phyloP scores from a whole-genome alignment of 2,888 invertebrate genomes.

The Ceraclea dissimilis region DNA sequence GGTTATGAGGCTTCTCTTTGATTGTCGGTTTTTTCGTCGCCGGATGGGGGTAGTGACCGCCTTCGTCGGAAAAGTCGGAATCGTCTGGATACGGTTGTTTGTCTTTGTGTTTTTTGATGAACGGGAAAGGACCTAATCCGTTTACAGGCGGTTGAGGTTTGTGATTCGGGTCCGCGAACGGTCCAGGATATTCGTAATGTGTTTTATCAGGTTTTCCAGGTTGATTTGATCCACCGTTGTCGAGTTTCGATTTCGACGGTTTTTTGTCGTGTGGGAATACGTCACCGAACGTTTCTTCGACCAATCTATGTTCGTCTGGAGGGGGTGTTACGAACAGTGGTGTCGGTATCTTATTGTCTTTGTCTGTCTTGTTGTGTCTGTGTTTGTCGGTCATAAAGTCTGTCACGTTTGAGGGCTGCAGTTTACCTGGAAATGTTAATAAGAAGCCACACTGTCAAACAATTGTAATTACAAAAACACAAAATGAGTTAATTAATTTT shows the following conservation, averaged over 20 bases:
- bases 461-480: too few relatives aligned
- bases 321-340: conserved; percentile 24
- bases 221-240: conserved; percentile 5
- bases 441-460: neutral
- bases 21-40: conserved; percentile 16
- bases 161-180: conserved; percentile 25
- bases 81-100: conserved; percentile 20
- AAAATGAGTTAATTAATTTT: too few relatives aligned
- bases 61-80: conserved; percentile 5
- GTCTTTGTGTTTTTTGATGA: conserved; percentile 25
- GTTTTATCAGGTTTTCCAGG: conserved; percentile 19
- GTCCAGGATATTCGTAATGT: conserved; percentile 25
- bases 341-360: conserved; percentile 18
- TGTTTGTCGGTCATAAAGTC: conserved; percentile 10
- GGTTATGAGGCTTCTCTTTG: conserved; percentile 12
- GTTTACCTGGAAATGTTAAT: neutral
- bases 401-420: neutral
- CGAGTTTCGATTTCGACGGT: conserved; percentile 10
- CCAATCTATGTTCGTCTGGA: conserved; percentile 24
- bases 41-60: conserved; percentile 11
- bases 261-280: conserved; percentile 14
- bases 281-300: conserved; percentile 22
- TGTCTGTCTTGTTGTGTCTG: conserved; percentile 17
- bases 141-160: conserved; percentile 20
- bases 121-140: conserved; percentile 23